phyloP scores from a whole-genome alignment of 1,140 invertebrate genomes.

The Drosophila nannoptera region DNA sequence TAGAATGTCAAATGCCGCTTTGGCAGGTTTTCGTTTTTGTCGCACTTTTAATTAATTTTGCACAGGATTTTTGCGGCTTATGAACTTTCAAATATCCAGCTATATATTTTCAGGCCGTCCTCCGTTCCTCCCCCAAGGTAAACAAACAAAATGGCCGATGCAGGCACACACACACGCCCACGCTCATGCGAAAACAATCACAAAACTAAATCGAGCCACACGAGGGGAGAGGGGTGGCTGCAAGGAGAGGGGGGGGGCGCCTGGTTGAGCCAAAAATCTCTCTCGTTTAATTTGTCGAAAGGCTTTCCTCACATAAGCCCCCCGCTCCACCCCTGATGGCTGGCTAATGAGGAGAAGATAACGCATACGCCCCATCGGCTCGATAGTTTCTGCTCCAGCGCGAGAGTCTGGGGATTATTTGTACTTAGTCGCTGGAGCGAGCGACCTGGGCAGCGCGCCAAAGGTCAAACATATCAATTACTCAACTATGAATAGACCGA shows the following conservation, averaged over 20 bases:
- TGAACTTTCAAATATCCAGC: conserved; percentile 60
- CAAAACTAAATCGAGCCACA: too few relatives aligned
- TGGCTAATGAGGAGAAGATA: not conserved
- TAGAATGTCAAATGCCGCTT: conserved; percentile 45
- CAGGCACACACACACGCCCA: conserved; percentile 5
- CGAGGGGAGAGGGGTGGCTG: too few relatives aligned
- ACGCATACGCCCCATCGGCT: not conserved
- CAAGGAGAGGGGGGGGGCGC: too few relatives aligned
- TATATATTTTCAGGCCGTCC: conserved; percentile 22
- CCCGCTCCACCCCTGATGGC: too few relatives aligned
- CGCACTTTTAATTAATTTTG: conserved; percentile 69
- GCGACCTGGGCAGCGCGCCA: not conserved
- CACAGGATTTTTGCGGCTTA: conserved; percentile 63
- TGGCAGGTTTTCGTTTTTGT: conserved; percentile 32
- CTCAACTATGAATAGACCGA: not conserved
- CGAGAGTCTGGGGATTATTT: too few relatives aligned
- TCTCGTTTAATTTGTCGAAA: too few relatives aligned
- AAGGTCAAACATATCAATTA: conserved; percentile 12
- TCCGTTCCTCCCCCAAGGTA: not conserved
- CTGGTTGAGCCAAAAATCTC: too few relatives aligned
- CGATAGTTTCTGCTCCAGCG: too few relatives aligned
- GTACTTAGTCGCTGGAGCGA: too few relatives aligned
- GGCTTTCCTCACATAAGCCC: too few relatives aligned
- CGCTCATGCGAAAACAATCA: not conserved
- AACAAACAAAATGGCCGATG: conserved; percentile 19